Base-by-base conservation (phyloP, 2,113 vertebrate species). In the Dicentrarchus labrax region DNA sequence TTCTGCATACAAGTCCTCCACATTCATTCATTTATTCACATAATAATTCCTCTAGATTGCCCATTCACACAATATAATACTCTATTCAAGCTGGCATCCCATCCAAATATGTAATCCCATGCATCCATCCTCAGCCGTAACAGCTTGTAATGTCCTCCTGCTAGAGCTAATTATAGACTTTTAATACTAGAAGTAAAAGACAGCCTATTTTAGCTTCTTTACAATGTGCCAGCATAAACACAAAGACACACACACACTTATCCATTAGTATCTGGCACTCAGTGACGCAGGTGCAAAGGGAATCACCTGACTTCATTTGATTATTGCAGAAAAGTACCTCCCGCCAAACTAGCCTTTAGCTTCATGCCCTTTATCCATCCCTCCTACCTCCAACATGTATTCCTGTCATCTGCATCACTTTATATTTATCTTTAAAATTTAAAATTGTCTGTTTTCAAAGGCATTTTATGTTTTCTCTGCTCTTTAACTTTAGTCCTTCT, bases 241-340 rank as follows among this genome's bases (percentile, higher is more conserved):
- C 53, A 73, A 43, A 57, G 7, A 80, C 75, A 80, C 56, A 83
- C 57, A 83, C 50, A 76, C 53, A 60, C 38, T 43, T 51, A 45
- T 84, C 81, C 67, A 86, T 93, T 88, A 89, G 86, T 62, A 61
- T 82, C 90, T 91, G 87, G 88, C 86, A 85, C 72, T 83, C 67
- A 45, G 68, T 75, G 77, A 90, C 17, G 48, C 81, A 87, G 45
- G 83, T 81, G 76, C 75, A 84, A 39, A 30, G 74, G 81, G 77
- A 93, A 86, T 93, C 89, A 94, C 90, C 84, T 94, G 86, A 93
- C 88, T 91, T 78, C 30, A 84, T 84, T 89, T 88, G 61, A 92
- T 91, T 82, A 87, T 83, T 80, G 72, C 60, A 89, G 85, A 89
- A 67, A 90, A 88, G 92, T 62, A 87, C 64, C 36, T 88, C 61